Conservation (phyloP, 2,113 vertebrate species). For the Tetrax tetrax region DNA sequence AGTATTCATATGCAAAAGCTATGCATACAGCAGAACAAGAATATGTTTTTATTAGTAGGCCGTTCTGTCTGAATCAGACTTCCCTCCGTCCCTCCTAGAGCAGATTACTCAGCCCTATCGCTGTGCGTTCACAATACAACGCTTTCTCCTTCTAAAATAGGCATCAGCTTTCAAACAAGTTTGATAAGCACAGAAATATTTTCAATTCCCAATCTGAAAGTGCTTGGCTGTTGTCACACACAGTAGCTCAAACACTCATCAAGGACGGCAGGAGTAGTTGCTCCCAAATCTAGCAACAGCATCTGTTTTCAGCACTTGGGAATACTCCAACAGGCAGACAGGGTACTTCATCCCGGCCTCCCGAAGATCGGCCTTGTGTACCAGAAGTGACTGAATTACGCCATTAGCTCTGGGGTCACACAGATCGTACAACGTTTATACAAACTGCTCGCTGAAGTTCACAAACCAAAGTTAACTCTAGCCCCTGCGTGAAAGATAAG, state of each 20-base stretch:
- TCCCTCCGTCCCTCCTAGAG: not conserved
- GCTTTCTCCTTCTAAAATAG: not conserved
- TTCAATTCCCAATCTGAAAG: not conserved
- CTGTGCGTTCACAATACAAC: not conserved
- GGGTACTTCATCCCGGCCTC: not conserved
- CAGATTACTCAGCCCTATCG: not conserved
- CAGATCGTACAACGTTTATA: not conserved
- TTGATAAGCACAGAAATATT: not conserved
- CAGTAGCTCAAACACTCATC: not conserved
- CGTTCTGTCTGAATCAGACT: too few relatives aligned
- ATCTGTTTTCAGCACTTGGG: not conserved
- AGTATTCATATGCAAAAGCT: constrained; percentile 11
- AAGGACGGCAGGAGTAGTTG: not conserved
- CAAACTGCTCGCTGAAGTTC: not conserved
- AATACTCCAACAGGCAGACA: not conserved
- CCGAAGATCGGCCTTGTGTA: not conserved
- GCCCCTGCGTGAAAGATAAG: not conserved
- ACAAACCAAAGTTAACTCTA: not conserved
- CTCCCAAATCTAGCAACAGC: not conserved
- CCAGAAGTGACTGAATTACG: not conserved
- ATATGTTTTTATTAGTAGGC: too few relatives aligned
- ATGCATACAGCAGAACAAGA: not conserved
- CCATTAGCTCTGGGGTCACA: not conserved
- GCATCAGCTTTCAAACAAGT: not conserved
- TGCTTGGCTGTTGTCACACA: not conserved